Evolutionary conservation across 37 sponge, comb jelly and placozoan species (phyloP).

Genomic region (Amphimedon queenslandica): DNA sequence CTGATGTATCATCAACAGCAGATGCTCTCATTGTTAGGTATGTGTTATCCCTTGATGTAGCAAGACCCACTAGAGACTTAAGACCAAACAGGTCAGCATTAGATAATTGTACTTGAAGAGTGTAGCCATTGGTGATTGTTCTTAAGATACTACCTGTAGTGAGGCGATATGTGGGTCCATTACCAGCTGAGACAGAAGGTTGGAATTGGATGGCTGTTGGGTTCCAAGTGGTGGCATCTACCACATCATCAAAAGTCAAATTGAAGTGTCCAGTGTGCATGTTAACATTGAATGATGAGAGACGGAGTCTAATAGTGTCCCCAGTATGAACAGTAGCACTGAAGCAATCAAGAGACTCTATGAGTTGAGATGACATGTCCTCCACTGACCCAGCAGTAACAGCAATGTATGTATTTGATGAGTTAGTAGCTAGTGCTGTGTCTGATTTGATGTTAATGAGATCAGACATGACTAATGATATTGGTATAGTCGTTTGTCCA

Average conservation of each 20-base stretch:
- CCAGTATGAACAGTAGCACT: conserved; percentile 24
- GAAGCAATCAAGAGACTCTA: conserved; percentile 40
- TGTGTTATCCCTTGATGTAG: conserved; percentile 47
- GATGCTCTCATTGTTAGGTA: conserved; percentile 77
- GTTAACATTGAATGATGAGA: conserved; percentile 71
- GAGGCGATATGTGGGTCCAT: conserved; percentile 36
- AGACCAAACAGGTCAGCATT: conserved; percentile 66
- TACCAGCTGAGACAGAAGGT: conserved; percentile 15
- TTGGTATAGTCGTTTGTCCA: conserved; percentile 41
- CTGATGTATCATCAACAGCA: conserved; percentile 76
- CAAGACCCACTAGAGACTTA: conserved; percentile 54
- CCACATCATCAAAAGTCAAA: conserved; percentile 88
- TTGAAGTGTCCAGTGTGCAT: conserved; percentile 73
- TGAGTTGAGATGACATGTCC: conserved; percentile 49
- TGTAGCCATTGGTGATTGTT: conserved; percentile 54
- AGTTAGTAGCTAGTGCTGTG: conserved; percentile 39
- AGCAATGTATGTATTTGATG: conserved; percentile 48
- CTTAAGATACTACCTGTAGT: conserved; percentile 38
- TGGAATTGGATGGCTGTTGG: conserved; percentile 71
- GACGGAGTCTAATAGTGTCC: conserved; percentile 52
- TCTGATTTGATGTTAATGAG: conserved; percentile 74
- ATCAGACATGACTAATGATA: conserved; percentile 48
- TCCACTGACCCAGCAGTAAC: conserved; percentile 25
- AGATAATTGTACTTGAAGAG: conserved; percentile 61
- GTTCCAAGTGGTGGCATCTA: conserved; percentile 62